phyloP scores from a whole-genome alignment of 2,797 vertebrate genomes.

The Choloepus didactylus region DNA sequence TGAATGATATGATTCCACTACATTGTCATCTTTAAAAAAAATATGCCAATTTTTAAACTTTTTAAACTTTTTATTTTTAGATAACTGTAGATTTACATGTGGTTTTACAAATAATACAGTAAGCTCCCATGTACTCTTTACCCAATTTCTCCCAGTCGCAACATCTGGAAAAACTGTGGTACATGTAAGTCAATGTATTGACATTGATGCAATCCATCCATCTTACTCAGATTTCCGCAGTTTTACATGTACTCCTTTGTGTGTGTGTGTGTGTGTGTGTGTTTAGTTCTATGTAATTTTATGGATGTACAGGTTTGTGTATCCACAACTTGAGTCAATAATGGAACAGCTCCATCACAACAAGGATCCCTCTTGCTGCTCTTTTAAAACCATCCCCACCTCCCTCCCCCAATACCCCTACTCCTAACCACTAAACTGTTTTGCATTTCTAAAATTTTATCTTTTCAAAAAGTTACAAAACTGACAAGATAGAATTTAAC shows the following conservation, averaged over 20 bases:
- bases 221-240: not conserved
- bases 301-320: not conserved
- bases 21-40: no score
- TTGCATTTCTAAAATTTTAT: not conserved
- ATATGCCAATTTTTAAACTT: no score
- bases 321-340: not conserved
- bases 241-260: not conserved
- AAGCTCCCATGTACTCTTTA: not conserved
- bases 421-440: not conserved
- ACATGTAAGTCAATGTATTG: not conserved
- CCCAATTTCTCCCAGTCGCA: not conserved
- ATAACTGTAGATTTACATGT: no score
- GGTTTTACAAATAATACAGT: not conserved
- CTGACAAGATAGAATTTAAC: no score
- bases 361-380: not conserved
- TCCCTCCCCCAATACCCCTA: not conserved
- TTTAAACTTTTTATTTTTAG: no score
- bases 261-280: not conserved
- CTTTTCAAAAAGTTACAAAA: not conserved
- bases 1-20: no score
- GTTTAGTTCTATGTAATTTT: not conserved
- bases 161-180: not conserved
- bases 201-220: not conserved
- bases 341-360: not conserved
- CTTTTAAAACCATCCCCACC: no score